phyloP scores from a whole-genome alignment of 2,113 vertebrate genomes.

The Choloepus hoffmanni region DNA sequence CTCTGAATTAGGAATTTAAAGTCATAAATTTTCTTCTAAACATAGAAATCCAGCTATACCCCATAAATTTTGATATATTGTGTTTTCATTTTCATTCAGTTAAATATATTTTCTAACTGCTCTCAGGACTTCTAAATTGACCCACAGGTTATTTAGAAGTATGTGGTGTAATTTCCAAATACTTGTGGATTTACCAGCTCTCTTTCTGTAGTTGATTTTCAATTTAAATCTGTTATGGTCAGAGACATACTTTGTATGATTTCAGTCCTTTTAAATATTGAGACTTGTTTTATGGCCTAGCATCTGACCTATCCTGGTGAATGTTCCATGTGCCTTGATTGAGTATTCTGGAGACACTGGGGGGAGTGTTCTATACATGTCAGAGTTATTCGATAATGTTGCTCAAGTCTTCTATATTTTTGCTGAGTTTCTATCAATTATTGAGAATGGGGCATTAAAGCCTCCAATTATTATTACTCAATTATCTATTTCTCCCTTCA shows the following conservation, averaged over 20 bases:
- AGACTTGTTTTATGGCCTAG: neutral
- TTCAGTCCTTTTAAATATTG: conserved; percentile 1
- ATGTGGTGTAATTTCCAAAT: neutral
- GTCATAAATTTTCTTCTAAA: conserved; percentile 15
- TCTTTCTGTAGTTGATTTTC: neutral
- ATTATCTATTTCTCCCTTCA: no score
- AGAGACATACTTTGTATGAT: neutral
- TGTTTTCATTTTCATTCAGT: neutral
- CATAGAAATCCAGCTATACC: neutral
- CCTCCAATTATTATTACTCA: neutral
- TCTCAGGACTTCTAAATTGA: conserved; percentile 2
- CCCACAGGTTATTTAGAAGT: neutral
- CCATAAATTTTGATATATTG: neutral
- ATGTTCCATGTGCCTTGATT: neutral
- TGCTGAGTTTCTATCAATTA: neutral
- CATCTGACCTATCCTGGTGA: neutral
- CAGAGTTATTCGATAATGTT: neutral
- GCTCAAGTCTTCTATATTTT: neutral
- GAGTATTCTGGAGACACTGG: neutral
- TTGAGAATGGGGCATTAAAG: neutral
- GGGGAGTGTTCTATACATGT: neutral
- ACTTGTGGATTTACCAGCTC: neutral
- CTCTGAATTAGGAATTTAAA: neutral
- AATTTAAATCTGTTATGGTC: neutral
- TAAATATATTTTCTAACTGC: neutral